These are phyloP conservation scores for Anarhynchus alexandrinus DNA, from an alignment of 2,113 vertebrate genomes.

Conservation along the genomic window DNA sequence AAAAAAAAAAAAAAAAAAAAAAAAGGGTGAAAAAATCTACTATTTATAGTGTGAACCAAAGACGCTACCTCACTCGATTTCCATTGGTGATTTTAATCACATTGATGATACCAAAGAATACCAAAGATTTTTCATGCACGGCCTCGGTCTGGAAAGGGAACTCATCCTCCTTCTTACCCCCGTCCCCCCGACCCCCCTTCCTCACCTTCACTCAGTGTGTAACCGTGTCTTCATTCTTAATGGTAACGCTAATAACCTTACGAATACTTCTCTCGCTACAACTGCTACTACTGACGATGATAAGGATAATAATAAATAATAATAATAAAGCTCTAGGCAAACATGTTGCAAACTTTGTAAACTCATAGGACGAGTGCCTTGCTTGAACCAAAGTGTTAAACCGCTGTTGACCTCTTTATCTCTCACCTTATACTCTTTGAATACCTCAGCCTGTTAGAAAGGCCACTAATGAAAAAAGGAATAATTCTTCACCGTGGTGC, in stretches of 20 bases:
- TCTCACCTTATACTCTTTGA: conserved; percentile 96
- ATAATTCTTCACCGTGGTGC: conserved; percentile 96
- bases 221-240: conserved; percentile 77
- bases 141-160: conserved; percentile 87
- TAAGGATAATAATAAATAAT: conserved; percentile 49
- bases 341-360: conserved; percentile 92
- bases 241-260: conserved; percentile 66
- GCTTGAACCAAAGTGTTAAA: conserved; percentile 99
- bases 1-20: conserved; percentile 36
- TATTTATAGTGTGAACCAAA: conserved; percentile 99
- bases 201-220: conserved; percentile 72
- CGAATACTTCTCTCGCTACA: conserved; percentile 62
- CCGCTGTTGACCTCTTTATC: conserved; percentile 95
- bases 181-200: not conserved
- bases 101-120: conserved; percentile 99
- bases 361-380: conserved; percentile 99
- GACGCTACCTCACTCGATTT: conserved; percentile 99
- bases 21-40: conserved; percentile 88
- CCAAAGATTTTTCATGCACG: conserved; percentile 97
- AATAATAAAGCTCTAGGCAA: conserved; percentile 80
- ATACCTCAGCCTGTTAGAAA: conserved; percentile 99
- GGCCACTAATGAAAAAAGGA: conserved; percentile 93
- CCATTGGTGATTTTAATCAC: conserved; percentile 99
- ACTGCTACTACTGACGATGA: conserved; percentile 66
- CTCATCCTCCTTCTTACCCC: conserved; percentile 72